Conservation (phyloP, 2,888 invertebrate genomes). For the Entomobrya multifasciata region DNA sequence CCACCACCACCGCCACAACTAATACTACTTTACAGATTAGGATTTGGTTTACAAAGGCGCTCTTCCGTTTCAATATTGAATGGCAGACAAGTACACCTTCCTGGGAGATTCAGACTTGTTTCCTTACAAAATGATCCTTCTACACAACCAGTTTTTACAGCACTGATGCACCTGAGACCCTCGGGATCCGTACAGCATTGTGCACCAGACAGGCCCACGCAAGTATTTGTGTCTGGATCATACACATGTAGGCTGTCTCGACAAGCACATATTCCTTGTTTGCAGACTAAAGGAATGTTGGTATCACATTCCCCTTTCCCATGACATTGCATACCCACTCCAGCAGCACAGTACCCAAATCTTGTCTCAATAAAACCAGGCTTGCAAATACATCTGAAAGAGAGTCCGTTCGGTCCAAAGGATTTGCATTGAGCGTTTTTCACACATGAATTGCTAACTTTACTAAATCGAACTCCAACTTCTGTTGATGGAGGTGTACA, state of each 20-base stretch:
- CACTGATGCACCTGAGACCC: conserved; percentile 57
- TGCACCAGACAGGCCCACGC: conserved; percentile 33
- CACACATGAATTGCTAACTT: conserved; percentile 61
- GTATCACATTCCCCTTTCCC: conserved; percentile 70
- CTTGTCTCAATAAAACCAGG: conserved; percentile 62
- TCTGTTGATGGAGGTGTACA: conserved; percentile 61
- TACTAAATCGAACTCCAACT: conserved; percentile 58
- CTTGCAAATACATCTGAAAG: conserved; percentile 69
- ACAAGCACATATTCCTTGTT: conserved; percentile 70
- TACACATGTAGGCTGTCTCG: conserved; percentile 64
- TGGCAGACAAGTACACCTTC: conserved; percentile 64
- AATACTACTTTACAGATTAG: conserved; percentile 42
- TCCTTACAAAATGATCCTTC: conserved; percentile 69
- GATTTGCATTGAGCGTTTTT: conserved; percentile 66
- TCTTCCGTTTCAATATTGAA: conserved; percentile 72
- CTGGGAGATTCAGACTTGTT: conserved; percentile 58
- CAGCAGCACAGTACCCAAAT: conserved; percentile 61
- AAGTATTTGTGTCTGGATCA: conserved; percentile 45
- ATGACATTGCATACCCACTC: conserved; percentile 62
- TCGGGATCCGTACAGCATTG: conserved; percentile 69
- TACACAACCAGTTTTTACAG: conserved; percentile 64
- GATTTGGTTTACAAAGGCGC: conserved; percentile 68
- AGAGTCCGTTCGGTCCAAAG: conserved; percentile 60
- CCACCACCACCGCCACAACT: not conserved
- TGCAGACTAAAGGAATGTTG: conserved; percentile 69